Base-by-base conservation (phyloP, 2,888 invertebrate species). In the Lasioglossum morio region DNA sequence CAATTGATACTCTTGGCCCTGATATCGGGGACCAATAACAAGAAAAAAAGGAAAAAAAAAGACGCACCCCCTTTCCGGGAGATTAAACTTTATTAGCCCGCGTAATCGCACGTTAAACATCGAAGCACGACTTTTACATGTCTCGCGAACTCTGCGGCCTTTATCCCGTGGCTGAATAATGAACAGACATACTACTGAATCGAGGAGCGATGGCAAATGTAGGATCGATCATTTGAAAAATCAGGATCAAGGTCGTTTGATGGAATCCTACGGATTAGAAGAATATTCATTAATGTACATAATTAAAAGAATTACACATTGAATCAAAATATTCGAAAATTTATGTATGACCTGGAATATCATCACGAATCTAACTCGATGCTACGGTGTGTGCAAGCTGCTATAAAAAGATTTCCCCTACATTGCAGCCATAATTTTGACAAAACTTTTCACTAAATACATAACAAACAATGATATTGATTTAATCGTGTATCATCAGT, bases 1-100 rank as follows among this genome's bases (percentile, higher is more conserved):
- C 70, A 78, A 70, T 80, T 73, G 81, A 89, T 80, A 82, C 81
- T 88, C 81, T 69, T 78, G 81, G 77, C 77, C 73, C 66, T 69
- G 77, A 82, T 80, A 81, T 78, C 69, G 72, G 66, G 34, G 19
- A 66, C 60, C 60, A 27, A 60, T 60, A 60, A 27, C 27, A 30
- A 60, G 14, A 60, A 60, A 60, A 60, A 60, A 79, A 78, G 74
- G 53, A 53, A 34, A 82, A 79, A 79, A 82, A 72, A 66, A 23
- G 53, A 72, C 66, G 53, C 60, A n/a, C n/a, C n/a, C 78, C 48
- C 19, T 48, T 48, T 19, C 16, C 53, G 63, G 57, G 34, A 70
- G 48, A 48, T 60, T 70, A 30, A 75, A 78, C 66, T 69, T 73
- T 73, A 73, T 83, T 75, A 72, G 60, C 34, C 30, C 23, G 4